Percentiles rank a stretch among this genome's conserved stretches.
phyloP scores from a whole-genome alignment of 1,140 invertebrate species.

The Drosophila tani region DNA sequence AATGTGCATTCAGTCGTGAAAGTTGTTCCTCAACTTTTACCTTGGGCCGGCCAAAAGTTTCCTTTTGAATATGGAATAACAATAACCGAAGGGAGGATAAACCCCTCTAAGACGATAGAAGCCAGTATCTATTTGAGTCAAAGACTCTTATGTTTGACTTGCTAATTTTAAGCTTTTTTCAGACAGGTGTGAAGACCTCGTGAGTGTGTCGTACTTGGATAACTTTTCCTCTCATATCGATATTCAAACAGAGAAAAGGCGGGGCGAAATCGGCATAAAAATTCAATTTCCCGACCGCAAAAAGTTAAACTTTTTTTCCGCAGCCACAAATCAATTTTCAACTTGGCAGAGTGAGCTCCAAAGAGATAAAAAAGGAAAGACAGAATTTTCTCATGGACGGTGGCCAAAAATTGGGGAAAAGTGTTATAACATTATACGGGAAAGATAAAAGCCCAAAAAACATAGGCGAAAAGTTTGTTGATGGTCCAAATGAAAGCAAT shows the following conservation, averaged over 20 bases:
- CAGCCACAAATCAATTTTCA: constrained; percentile 75
- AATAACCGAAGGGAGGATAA: constrained; percentile 15
- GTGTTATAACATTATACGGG: constrained; percentile 11
- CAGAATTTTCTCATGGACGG: constrained; percentile 23
- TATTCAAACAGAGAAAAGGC: constrained; percentile 16
- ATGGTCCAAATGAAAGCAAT: constrained; percentile 9
- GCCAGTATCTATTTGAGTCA: constrained; percentile 5
- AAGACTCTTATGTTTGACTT: constrained; percentile 31
- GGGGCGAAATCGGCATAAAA: constrained; percentile 33
- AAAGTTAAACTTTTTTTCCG: constrained; percentile 43
- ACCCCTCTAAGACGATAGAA: not conserved
- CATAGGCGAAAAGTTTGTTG: constrained; percentile 12
- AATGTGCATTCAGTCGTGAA: constrained; percentile 37
- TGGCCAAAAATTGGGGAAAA: constrained; percentile 50
- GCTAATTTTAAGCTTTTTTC: constrained; percentile 33
- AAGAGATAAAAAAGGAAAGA: constrained; percentile 10
- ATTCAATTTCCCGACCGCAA: constrained; percentile 58
- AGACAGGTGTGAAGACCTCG: constrained; percentile 37
- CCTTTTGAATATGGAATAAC: constrained; percentile 17
- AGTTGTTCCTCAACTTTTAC: constrained; percentile 37
- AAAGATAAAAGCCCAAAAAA: constrained; percentile 17
- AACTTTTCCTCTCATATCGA: constrained; percentile 35
- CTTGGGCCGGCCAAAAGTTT: constrained; percentile 27
- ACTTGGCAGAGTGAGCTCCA: constrained; percentile 23
- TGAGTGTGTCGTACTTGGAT: constrained; percentile 7